Evolutionary conservation across 2,797 vertebrate genomes (phyloP).

Genomic region (Melanotaenia nigrans): DNA sequence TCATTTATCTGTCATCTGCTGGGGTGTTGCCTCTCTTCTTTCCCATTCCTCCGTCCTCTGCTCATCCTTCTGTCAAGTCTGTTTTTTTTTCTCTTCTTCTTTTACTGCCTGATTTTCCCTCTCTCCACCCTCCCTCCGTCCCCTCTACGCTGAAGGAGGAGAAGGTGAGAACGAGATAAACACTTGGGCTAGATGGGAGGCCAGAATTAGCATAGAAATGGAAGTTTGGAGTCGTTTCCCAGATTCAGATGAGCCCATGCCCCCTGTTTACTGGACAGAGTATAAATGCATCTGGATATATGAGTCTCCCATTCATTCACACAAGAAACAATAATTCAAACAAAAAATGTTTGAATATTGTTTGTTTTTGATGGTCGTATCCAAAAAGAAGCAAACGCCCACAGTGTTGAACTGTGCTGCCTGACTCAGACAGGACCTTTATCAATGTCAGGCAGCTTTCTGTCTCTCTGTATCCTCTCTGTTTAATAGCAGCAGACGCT

Average conservation of each 20-base stretch:
- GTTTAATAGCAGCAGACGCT: conserved; percentile 51
- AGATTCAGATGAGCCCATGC: conserved; percentile 77
- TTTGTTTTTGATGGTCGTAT: conserved; percentile 8
- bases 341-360: neutral
- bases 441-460: conserved; percentile 33
- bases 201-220: conserved; percentile 83
- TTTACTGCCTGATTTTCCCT: conserved; percentile 32
- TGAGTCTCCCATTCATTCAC: conserved; percentile 14
- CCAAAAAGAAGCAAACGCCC: conserved; percentile 4
- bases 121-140: conserved; percentile 40
- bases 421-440: conserved; percentile 21
- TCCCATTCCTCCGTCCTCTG: conserved; percentile 37
- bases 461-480: conserved; percentile 31
- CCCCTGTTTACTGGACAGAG: conserved; percentile 61
- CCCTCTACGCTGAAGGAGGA: conserved; percentile 50
- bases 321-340: neutral
- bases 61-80: conserved; percentile 60
- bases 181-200: conserved; percentile 71
- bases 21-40: conserved; percentile 67
- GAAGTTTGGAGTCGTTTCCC: conserved; percentile 79
- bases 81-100: conserved; percentile 11
- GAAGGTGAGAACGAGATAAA: conserved; percentile 70
- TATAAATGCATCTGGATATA: conserved; percentile 36
- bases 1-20: conserved; percentile 79
- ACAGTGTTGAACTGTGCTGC: conserved; percentile 21